Conservation (phyloP, 2,888 invertebrate genomes). For the Amiota communis region DNA sequence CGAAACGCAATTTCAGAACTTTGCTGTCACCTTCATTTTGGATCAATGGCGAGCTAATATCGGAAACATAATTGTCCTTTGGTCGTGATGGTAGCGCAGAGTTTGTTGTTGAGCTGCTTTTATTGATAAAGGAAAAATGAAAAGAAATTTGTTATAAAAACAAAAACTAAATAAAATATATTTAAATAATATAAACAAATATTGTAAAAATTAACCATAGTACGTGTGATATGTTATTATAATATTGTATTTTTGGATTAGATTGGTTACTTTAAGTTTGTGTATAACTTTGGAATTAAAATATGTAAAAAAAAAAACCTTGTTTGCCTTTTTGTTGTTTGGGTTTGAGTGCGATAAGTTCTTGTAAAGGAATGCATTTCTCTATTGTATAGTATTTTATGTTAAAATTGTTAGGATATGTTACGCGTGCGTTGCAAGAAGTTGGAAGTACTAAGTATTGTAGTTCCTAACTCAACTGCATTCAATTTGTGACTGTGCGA, state of each 20-base stretch:
- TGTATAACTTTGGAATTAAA: background rate
- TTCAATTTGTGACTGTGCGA: background rate
- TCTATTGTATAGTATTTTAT: no score
- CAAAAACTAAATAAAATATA: constrained; percentile 21
- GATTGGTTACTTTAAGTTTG: background rate
- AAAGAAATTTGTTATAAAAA: constrained; percentile 44
- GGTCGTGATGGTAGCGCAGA: constrained; percentile 73
- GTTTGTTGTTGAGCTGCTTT: constrained; percentile 72
- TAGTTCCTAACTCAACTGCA: background rate
- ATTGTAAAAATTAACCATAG: background rate
- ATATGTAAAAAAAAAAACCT: constrained; percentile 22
- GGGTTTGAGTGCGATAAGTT: constrained; percentile 52
- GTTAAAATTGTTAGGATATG: no score
- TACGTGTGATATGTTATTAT: background rate
- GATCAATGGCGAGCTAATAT: constrained; percentile 90
- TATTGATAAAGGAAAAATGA: constrained; percentile 22
- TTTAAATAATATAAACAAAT: background rate
- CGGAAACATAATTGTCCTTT: constrained; percentile 80
- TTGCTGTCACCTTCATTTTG: constrained; percentile 93
- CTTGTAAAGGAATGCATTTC: constrained; percentile 56
- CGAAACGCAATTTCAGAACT: constrained; percentile 94
- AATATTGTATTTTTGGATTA: background rate
- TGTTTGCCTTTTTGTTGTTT: constrained; percentile 40
- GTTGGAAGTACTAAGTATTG: no score
- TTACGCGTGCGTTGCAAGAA: no score